These are phyloP conservation scores for Cinclus cinclus DNA, from an alignment of 2,113 vertebrate species.

Conservation along the genomic window DNA sequence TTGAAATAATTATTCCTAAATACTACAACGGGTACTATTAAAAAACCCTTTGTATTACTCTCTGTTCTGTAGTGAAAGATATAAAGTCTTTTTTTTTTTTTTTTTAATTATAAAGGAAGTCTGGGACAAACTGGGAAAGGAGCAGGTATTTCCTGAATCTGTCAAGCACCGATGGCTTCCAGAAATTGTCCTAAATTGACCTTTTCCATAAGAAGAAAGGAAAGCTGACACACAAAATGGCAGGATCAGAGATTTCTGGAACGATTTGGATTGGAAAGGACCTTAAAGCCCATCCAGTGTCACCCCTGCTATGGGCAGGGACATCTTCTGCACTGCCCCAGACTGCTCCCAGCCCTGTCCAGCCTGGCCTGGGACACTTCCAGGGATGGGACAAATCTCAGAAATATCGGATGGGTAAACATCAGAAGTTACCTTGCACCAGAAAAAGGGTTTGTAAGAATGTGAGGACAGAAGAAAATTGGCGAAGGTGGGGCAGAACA, in stretches of 20 bases:
- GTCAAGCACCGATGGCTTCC: background rate
- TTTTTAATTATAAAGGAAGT: background rate
- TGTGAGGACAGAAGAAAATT: background rate
- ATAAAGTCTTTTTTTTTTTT: background rate
- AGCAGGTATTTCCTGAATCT: background rate
- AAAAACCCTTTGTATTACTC: background rate
- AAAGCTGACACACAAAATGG: background rate
- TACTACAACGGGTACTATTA: background rate
- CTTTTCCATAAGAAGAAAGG: background rate
- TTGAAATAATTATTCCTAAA: background rate
- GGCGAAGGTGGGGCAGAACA: background rate
- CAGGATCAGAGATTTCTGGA: background rate
- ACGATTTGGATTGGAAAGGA: background rate
- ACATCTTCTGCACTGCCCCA: background rate
- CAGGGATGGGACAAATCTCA: background rate
- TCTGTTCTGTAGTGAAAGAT: background rate
- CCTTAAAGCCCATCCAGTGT: background rate
- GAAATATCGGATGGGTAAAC: background rate
- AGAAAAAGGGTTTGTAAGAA: background rate
- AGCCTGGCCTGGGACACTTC: background rate
- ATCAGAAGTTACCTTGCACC: background rate
- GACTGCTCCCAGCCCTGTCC: rapidly evolving
- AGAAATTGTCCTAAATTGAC: background rate
- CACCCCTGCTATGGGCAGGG: background rate
- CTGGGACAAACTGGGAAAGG: background rate